phyloP scores from a whole-genome alignment of 1,140 invertebrate species.

The Teleogryllus occipitalis region DNA sequence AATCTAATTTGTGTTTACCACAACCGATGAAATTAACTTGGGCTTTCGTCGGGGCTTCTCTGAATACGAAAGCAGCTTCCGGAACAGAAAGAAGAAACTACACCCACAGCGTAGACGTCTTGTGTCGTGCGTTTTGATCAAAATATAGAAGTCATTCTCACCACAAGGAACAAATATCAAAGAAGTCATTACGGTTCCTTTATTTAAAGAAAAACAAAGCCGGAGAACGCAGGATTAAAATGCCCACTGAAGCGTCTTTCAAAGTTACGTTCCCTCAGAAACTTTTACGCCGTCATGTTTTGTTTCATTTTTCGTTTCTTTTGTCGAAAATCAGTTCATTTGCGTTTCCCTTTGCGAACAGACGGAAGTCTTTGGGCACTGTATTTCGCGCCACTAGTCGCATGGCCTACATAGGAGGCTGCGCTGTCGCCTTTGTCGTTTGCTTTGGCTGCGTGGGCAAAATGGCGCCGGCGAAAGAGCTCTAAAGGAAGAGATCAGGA shows the following conservation, averaged over 20 bases:
- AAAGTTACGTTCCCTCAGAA: neutral
- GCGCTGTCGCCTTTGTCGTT: neutral
- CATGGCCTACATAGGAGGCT: neutral
- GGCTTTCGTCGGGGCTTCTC: neutral
- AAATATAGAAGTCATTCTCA: neutral
- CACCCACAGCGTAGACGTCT: neutral
- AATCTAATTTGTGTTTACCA: neutral
- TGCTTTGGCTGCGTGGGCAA: too few species aligned
- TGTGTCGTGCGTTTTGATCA: neutral
- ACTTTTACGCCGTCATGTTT: neutral
- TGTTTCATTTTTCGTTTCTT: neutral
- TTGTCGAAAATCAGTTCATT: neutral
- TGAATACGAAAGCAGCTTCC: neutral
- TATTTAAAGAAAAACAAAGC: constrained; percentile 1
- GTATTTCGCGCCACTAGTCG: too few species aligned
- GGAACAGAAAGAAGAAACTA: neutral
- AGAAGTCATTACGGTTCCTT: neutral
- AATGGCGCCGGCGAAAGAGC: too few species aligned
- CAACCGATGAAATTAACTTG: neutral
- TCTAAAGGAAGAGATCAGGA: too few species aligned
- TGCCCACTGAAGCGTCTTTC: neutral
- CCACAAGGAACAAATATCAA: constrained; percentile 1
- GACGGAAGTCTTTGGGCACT: neutral
- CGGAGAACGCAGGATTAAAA: neutral
- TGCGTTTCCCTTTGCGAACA: neutral